phyloP scores from a whole-genome alignment of 2,888 invertebrate genomes.

The Sphaeridia pumilis region DNA sequence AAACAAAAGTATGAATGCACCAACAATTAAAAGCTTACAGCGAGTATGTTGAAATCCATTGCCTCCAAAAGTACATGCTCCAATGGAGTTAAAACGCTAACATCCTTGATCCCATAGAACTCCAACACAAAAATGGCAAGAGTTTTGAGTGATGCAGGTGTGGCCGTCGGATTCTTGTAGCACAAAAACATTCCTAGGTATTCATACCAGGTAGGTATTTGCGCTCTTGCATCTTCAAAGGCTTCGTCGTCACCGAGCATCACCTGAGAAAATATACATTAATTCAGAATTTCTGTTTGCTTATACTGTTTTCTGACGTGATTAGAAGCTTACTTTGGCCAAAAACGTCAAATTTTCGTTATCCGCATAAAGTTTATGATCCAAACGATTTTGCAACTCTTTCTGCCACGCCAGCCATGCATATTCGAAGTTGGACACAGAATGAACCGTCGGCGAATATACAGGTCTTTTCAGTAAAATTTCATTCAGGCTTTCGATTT shows the following conservation, averaged over 20 bases:
- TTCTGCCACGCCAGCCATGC: constrained; percentile 84
- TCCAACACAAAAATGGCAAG: constrained; percentile 56
- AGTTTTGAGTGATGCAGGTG: constrained; percentile 57
- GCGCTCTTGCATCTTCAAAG: constrained; percentile 55
- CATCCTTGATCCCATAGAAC: constrained; percentile 40
- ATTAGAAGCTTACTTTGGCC: constrained; percentile 50
- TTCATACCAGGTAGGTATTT: constrained; percentile 79
- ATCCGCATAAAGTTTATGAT: constrained; percentile 55
- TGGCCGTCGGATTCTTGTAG: constrained; percentile 67
- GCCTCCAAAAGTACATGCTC: constrained; percentile 68
- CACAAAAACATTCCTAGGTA: constrained; percentile 71
- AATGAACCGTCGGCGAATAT: constrained; percentile 60
- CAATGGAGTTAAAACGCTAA: constrained; percentile 46
- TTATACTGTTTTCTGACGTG: not conserved
- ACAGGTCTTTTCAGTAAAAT: constrained; percentile 71
- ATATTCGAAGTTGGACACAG: constrained; percentile 70
- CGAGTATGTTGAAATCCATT: constrained; percentile 70
- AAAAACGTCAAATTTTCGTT: constrained; percentile 58
- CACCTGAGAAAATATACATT: constrained; percentile 44
- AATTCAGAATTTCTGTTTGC: no score
- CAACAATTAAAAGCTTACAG: not conserved
- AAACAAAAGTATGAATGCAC: not conserved
- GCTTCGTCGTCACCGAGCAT: constrained; percentile 63
- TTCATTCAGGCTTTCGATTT: constrained; percentile 55
- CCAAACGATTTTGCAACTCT: constrained; percentile 62